Conservation (phyloP, 2,797 vertebrate genomes). For the Menidia menidia region DNA sequence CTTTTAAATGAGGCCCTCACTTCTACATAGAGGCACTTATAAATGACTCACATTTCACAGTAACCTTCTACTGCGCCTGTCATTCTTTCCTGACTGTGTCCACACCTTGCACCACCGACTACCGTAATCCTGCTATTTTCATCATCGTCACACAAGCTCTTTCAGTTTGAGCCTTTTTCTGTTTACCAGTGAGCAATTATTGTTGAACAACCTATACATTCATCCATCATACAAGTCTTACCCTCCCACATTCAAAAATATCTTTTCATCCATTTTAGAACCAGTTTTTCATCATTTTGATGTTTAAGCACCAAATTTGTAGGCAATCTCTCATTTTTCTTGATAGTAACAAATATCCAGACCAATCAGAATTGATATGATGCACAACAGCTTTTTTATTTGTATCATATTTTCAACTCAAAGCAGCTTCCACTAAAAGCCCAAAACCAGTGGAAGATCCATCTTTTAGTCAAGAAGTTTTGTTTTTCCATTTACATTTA, state of each 20-base stretch:
- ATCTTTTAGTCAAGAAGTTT: neutral
- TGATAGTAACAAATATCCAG: neutral
- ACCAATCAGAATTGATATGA: neutral
- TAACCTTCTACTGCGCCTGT: conserved; percentile 31
- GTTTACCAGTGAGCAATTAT: conserved; percentile 2
- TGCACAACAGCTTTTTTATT: neutral
- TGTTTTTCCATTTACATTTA: neutral
- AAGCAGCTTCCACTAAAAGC: neutral
- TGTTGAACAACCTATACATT: conserved; percentile 3
- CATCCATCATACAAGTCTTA: neutral
- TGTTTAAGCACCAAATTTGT: no score
- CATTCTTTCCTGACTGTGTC: conserved; percentile 61
- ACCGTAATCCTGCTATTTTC: conserved; percentile 31
- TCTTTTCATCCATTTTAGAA: neutral
- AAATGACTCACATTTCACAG: conserved; percentile 53
- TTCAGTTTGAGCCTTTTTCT: conserved; percentile 11
- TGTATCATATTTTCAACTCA: no score
- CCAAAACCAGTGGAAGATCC: neutral
- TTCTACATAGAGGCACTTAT: conserved; percentile 44
- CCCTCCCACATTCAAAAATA: neutral
- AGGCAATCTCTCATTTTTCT: no score
- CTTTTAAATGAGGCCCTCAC: conserved; percentile 42
- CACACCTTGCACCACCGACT: conserved; percentile 38
- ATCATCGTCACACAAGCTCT: neutral
- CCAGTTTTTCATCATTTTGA: no score